These are phyloP conservation scores for Benitochromis conjunctus DNA, from an alignment of 2,113 vertebrate species.

Conservation along the genomic window DNA sequence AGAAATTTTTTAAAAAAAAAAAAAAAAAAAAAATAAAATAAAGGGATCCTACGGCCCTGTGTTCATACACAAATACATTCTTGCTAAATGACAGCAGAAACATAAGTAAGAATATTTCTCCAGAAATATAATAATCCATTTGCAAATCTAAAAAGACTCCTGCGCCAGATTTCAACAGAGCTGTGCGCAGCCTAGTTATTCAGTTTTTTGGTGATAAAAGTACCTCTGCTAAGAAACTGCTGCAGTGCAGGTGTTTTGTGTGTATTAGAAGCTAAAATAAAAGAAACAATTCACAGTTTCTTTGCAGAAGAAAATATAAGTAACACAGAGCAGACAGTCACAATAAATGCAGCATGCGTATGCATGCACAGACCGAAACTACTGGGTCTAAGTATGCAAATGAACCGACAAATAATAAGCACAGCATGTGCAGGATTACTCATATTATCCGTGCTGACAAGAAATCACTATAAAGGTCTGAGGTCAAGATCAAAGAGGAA, in stretches of 20 bases:
- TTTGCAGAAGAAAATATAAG: not conserved
- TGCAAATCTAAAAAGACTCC: not conserved
- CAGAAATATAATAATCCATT: not conserved
- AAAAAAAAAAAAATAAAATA: not conserved
- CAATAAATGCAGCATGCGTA: not conserved
- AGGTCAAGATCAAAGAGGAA: not conserved
- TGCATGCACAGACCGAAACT: not conserved
- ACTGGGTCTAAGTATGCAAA: not conserved
- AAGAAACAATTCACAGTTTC: not conserved
- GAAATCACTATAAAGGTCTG: not conserved
- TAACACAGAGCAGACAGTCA: not conserved
- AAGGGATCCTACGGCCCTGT: not conserved
- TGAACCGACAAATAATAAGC: not conserved
- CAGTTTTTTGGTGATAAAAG: not conserved
- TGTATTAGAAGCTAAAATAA: not conserved
- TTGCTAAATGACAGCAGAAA: not conserved
- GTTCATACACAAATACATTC: not conserved
- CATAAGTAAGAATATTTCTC: fast-evolving
- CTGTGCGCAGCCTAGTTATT: not conserved
- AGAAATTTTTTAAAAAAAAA: too few species aligned
- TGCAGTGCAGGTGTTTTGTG: not conserved
- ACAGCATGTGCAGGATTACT: not conserved
- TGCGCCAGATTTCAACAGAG: not conserved
- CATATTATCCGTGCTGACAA: not conserved
- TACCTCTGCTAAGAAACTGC: not conserved